Evolutionary conservation across 2,888 invertebrate genomes (phyloP).

Genomic region (Argyra leucocephala): DNA sequence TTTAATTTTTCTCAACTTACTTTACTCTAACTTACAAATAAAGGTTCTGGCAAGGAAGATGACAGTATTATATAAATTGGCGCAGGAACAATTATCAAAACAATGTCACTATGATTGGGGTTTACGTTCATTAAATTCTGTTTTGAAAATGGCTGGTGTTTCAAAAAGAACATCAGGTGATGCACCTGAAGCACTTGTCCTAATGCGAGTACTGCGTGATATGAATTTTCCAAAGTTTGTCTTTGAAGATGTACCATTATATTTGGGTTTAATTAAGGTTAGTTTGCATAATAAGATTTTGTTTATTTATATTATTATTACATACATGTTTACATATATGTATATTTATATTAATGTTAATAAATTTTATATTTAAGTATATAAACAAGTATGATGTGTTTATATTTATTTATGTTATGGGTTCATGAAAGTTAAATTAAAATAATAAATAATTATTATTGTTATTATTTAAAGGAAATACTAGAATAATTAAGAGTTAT

Average conservation of each 20-base stretch:
- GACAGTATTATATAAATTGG: slow-evolving; percentile 81
- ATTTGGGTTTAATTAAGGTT: slow-evolving; percentile 69
- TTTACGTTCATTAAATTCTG: slow-evolving; percentile 79
- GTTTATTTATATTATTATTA: neutral
- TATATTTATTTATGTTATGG: no score
- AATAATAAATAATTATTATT: no score
- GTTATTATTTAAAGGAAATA: no score
- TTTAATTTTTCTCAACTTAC: no score
- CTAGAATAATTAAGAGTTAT: no score
- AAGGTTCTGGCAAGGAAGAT: slow-evolving; percentile 81
- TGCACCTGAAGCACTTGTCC: slow-evolving; percentile 72
- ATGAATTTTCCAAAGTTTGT: slow-evolving; percentile 92
- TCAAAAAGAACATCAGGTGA: slow-evolving; percentile 69
- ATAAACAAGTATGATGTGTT: no score
- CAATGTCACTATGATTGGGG: slow-evolving; percentile 94
- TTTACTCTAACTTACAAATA: no score
- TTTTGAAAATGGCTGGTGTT: slow-evolving; percentile 83
- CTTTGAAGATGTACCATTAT: slow-evolving; percentile 81
- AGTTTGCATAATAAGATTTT: slow-evolving; percentile 10
- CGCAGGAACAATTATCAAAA: slow-evolving; percentile 79
- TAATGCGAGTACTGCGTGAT: slow-evolving; percentile 84
- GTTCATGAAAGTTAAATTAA: no score
- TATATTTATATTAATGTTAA: no score
- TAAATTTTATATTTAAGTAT: no score
- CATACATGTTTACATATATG: no score